Evolutionary conservation across 2,113 vertebrate species (phyloP), one percentile per base, ranked within the genome.

Genomic region (Emydura subglobosa): DNA sequence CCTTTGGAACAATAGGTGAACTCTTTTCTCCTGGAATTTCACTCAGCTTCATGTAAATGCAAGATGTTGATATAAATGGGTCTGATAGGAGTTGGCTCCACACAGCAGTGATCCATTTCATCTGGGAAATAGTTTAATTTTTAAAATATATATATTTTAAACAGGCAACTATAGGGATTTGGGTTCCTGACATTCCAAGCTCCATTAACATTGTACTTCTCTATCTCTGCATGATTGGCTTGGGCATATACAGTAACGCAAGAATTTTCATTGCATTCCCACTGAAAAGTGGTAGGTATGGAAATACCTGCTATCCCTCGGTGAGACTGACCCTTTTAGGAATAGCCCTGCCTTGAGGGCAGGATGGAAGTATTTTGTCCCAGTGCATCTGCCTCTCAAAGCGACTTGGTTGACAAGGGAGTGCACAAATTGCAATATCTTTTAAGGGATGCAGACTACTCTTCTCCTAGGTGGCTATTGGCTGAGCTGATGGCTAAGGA

Each of bases 1-100:
- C 50, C 94, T 92, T 88, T 87, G 83, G 31, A 6, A n/a, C 65
- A 91, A 61, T 86, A 89, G 90, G 89, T 27, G 85, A 93, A 55
- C n/a, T 74, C 79, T 7, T 24, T 79, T 53, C 57, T 42, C 81
- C 19, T 7, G 89, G 94, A 94, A 89, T 0, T 1, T 94, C 57
- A 84, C 86, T 86, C 54, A 24, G 9, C 24, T 34, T 55, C 82
- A 65, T 4, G 2, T 31, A 74, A 91, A 90, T 76, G 49, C 42
- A 10, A 76, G 94, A 0, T 0, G 3, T 14, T 85, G 88, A 27
- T 80, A 79, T 31, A 90, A 79, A 31, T 85, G 50, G 68, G 34
- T 68, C 54, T 83, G 82, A 12, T 51, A 39, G 0, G 24, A 68
- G 9, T 50, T n/a, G 79, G 44, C 87, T 54, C 39, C 74, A 80